phyloP scores from a whole-genome alignment of 2,888 invertebrate genomes.

The Dione vanillae region DNA sequence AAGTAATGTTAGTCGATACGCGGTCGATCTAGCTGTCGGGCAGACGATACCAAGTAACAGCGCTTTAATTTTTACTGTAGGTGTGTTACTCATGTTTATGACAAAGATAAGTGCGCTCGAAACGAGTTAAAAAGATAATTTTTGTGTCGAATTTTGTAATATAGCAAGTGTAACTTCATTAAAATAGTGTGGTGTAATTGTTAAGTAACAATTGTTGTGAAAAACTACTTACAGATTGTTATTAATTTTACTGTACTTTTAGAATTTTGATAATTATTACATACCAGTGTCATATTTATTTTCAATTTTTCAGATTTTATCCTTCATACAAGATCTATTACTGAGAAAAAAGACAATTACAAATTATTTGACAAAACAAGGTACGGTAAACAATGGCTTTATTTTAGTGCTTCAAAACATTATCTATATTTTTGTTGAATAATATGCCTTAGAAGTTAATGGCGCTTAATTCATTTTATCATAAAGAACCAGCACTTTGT shows the following conservation, averaged over 20 bases:
- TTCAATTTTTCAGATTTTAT: background rate
- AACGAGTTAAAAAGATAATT: conserved; percentile 20
- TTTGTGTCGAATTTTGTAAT: background rate
- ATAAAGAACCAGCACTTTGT: background rate
- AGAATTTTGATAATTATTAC: background rate
- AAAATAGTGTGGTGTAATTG: background rate
- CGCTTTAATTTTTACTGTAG: conserved; percentile 4
- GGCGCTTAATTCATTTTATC: background rate
- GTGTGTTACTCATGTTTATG: background rate
- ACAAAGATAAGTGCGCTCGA: conserved; percentile 14
- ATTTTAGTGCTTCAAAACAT: background rate
- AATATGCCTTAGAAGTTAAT: background rate
- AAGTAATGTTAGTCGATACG: conserved; percentile 26
- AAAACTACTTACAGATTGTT: background rate
- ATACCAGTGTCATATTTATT: background rate
- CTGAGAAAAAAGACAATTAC: background rate
- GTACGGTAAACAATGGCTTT: background rate
- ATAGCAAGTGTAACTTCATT: background rate
- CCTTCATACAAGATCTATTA: no score
- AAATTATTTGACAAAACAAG: background rate
- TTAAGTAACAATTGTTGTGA: background rate
- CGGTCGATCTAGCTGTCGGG: conserved; percentile 25
- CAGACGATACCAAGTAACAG: background rate
- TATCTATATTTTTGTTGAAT: background rate
- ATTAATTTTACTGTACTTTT: background rate